Evolutionary conservation across 2,888 invertebrate species (phyloP).

Genomic region (Heliconius cydno): DNA sequence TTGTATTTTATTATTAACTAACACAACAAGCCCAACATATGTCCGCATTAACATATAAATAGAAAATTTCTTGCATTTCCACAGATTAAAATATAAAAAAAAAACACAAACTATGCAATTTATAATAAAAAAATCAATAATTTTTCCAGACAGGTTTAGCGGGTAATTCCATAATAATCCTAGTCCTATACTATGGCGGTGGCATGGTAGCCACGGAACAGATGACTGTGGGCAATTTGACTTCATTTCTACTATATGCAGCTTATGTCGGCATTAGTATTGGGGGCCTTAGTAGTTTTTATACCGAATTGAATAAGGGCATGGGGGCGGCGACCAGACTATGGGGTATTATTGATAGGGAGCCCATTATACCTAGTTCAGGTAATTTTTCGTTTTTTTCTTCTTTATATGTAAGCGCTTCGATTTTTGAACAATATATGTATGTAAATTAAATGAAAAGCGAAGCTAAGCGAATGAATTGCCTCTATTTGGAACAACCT

Average conservation of each 20-base stretch:
- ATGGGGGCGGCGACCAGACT: constrained; percentile 95
- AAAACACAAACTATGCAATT: too few relatives aligned
- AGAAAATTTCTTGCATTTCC: too few relatives aligned
- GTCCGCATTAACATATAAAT: too few relatives aligned
- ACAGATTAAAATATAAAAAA: too few relatives aligned
- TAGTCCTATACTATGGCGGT: constrained; percentile 96
- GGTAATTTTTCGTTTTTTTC: constrained; percentile 70
- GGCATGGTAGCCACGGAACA: constrained; percentile 91
- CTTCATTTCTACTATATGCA: constrained; percentile 97
- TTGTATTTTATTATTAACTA: constrained; percentile 49
- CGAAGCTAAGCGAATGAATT: too few relatives aligned
- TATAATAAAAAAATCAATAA: background rate
- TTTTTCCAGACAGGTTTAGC: constrained; percentile 89
- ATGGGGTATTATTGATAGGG: constrained; percentile 94
- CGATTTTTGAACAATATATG: background rate
- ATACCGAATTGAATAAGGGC: constrained; percentile 96
- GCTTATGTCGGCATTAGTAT: constrained; percentile 96
- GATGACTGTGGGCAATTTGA: constrained; percentile 93
- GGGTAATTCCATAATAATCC: constrained; percentile 94
- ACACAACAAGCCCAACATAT: too few relatives aligned
- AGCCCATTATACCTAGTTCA: constrained; percentile 88
- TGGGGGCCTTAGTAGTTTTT: constrained; percentile 95
- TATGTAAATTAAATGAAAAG: too few relatives aligned
- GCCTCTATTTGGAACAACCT: too few relatives aligned
- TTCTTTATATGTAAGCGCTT: background rate